These are phyloP conservation scores for Cerastoderma edule DNA, from an alignment of 2,888 invertebrate genomes.

Conservation along the genomic window DNA sequence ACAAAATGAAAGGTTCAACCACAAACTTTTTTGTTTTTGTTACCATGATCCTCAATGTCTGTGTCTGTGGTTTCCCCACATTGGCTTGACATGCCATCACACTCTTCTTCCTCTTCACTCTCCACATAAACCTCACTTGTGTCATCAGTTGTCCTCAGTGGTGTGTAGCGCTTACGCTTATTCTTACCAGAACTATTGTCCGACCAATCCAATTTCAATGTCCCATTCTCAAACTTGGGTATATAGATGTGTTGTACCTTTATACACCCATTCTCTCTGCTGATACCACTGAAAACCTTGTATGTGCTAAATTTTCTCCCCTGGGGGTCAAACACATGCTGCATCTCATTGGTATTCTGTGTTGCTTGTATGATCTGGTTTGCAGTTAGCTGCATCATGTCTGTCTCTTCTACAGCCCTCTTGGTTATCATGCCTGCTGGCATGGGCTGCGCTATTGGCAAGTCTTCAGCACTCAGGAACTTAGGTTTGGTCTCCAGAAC, in stretches of 20 bases:
- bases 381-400: not conserved
- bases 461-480: not conserved
- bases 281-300: conserved; percentile 5
- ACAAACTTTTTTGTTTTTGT: too few species aligned
- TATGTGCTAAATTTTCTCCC: conserved; percentile 16
- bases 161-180: conserved; percentile 70
- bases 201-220: conserved; percentile 11
- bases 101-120: conserved; percentile 6
- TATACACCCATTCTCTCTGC: conserved; percentile 15
- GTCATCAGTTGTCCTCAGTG: conserved; percentile 30
- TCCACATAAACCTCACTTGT: not conserved
- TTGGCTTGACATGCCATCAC: not conserved
- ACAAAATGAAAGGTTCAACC: too few species aligned
- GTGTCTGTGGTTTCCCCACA: conserved; percentile 10
- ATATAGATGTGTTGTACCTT: conserved; percentile 10
- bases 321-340: conserved; percentile 6
- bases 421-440: too few species aligned
- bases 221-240: conserved; percentile 22
- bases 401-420: not conserved
- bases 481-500: conserved; percentile 59
- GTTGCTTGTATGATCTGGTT: conserved; percentile 1
- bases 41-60: conserved; percentile 6
- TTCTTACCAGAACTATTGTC: conserved; percentile 42
- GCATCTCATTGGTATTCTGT: conserved; percentile 12
- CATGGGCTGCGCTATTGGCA: too few species aligned